phyloP scores from a whole-genome alignment of 2,113 vertebrate genomes.

The Syngnathoides biaculeatus region DNA sequence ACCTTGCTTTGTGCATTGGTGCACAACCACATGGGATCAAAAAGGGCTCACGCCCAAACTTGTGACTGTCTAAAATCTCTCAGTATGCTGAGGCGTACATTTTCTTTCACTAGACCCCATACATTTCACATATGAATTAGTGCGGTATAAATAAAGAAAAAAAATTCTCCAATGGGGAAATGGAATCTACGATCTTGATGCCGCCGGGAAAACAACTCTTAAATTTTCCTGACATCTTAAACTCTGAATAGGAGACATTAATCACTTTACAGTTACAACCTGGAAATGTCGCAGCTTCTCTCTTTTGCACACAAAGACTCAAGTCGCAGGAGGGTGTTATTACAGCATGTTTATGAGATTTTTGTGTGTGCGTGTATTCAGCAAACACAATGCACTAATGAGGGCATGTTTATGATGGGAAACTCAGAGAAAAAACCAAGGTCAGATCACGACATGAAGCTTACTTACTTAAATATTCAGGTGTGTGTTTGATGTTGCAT shows the following conservation, averaged over 20 bases:
- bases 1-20: background rate
- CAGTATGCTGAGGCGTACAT: background rate
- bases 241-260: background rate
- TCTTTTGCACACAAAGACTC: background rate
- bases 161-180: background rate
- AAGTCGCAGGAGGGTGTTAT: background rate
- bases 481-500: background rate
- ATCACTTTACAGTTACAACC: constrained; percentile 5
- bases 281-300: background rate
- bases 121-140: background rate
- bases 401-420: background rate
- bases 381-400: background rate
- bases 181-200: background rate
- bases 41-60: background rate
- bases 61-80: too few relatives aligned
- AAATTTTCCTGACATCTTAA: background rate
- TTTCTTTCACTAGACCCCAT: background rate
- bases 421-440: background rate
- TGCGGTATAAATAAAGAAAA: background rate
- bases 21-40: background rate
- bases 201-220: background rate
- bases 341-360: background rate
- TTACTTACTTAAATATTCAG: background rate
- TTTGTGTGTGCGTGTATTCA: background rate
- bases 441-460: background rate